Conservation (phyloP, 2,113 vertebrate species). For the Benitochromis conjunctus region DNA sequence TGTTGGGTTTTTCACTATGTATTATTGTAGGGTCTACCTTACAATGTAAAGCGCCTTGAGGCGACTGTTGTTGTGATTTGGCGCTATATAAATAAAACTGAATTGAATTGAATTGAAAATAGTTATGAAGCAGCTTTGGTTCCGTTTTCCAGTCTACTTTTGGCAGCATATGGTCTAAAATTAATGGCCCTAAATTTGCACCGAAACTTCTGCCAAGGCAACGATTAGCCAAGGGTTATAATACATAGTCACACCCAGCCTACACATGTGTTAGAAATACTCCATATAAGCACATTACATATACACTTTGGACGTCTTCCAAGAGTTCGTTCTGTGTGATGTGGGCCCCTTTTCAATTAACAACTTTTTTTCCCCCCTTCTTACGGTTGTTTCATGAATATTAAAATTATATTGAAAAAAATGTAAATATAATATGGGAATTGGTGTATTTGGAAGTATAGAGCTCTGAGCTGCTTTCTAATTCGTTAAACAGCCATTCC, state of each 20-base stretch:
- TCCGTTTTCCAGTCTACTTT: neutral
- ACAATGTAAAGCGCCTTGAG: too few relatives aligned
- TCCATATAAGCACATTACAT: conserved; percentile 5
- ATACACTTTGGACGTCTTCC: conserved; percentile 47
- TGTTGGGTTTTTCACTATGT: too few relatives aligned
- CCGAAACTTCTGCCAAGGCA: neutral
- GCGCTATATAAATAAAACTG: too few relatives aligned
- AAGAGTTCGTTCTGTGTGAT: conserved; percentile 54
- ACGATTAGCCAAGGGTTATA: neutral
- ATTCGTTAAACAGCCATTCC: conserved; percentile 60
- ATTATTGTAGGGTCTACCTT: too few relatives aligned
- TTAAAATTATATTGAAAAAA: conserved; percentile 62
- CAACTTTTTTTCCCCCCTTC: conserved; percentile 42
- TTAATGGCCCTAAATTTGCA: neutral
- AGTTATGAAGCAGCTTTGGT: neutral
- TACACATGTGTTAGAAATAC: conserved; percentile 40
- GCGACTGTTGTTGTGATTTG: too few relatives aligned
- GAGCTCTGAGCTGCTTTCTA: conserved; percentile 47
- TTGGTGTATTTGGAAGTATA: conserved; percentile 53
- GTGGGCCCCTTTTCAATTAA: conserved; percentile 72
- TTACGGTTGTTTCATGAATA: conserved; percentile 67
- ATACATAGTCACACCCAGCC: conserved; percentile 37
- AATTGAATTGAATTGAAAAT: too few relatives aligned
- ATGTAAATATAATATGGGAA: conserved; percentile 67
- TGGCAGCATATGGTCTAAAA: neutral